Conservation (phyloP, 2,797 vertebrate genomes). For the Leptodactylus fallax region DNA sequence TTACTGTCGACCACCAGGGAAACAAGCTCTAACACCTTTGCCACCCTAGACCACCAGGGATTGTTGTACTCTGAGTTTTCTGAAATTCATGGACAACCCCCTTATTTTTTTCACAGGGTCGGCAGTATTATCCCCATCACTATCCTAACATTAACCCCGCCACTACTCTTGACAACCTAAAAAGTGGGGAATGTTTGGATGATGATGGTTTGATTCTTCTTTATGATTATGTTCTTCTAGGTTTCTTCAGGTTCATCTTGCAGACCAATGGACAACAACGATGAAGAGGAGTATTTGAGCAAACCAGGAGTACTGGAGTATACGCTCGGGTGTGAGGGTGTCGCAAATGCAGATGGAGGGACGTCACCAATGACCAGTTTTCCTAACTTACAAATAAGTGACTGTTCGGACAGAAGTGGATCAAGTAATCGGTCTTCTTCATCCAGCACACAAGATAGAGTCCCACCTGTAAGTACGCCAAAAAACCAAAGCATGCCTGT, state of each 20-base stretch:
- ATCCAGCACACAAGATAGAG: not conserved
- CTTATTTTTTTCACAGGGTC: too few relatives aligned
- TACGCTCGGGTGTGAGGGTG: not conserved
- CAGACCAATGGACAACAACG: not conserved
- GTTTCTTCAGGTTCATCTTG: not conserved
- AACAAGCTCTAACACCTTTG: too few relatives aligned
- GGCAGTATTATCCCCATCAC: too few relatives aligned
- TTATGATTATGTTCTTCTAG: not conserved
- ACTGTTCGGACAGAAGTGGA: not conserved
- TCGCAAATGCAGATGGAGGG: not conserved
- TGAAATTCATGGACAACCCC: too few relatives aligned
- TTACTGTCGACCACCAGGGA: too few relatives aligned
- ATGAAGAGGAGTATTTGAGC: not conserved
- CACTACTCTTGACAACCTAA: not conserved
- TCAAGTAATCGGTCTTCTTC: not conserved
- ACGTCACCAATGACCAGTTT: not conserved
- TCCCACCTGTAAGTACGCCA: not conserved
- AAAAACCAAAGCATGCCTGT: not conserved
- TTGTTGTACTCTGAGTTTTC: too few relatives aligned
- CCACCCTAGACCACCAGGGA: too few relatives aligned
- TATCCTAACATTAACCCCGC: too few relatives aligned
- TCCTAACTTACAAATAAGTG: not conserved
- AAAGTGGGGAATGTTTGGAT: too few relatives aligned
- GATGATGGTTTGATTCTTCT: not conserved
- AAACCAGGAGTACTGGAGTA: constrained; percentile 28